Evolutionary conservation across 1,140 invertebrate genomes (phyloP).

Genomic region (Lasioglossum albipes): DNA sequence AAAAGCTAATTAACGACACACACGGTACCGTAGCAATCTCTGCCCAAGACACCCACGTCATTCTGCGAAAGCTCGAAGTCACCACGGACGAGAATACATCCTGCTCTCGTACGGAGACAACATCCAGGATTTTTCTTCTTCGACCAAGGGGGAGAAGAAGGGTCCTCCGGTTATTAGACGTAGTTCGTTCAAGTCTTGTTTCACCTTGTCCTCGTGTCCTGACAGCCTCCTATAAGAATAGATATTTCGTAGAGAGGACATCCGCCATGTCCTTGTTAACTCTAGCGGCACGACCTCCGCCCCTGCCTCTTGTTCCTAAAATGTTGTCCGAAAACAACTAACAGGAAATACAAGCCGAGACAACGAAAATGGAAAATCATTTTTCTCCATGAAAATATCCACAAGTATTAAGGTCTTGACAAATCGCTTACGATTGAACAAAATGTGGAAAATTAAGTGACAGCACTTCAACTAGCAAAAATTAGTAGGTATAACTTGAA

Average conservation of each 20-base stretch:
- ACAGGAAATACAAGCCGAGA: too few species aligned
- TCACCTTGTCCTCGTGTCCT: background rate
- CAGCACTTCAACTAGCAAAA: too few species aligned
- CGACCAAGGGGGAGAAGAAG: background rate
- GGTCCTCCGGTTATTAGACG: constrained; percentile 1
- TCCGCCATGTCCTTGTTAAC: background rate
- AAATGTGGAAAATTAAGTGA: too few species aligned
- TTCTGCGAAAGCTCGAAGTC: constrained; percentile 7
- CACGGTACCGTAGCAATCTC: constrained; percentile 44
- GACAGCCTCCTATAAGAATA: background rate
- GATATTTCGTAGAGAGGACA: background rate
- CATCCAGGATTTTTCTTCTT: background rate
- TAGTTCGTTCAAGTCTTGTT: background rate
- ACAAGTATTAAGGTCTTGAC: too few species aligned
- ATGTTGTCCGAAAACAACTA: too few species aligned
- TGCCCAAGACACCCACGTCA: constrained; percentile 45
- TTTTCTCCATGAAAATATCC: too few species aligned
- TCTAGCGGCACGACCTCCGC: background rate
- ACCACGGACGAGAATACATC: background rate
- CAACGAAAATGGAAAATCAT: too few species aligned
- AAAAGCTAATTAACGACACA: constrained; percentile 63
- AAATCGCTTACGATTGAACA: too few species aligned
- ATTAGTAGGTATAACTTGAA: too few species aligned
- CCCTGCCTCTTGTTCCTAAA: too few species aligned
- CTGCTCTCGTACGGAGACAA: background rate